Evolutionary conservation across 2,113 vertebrate genomes (phyloP), one percentile per base, ranked within the genome.

Genomic region (Pelusios castaneus): DNA sequence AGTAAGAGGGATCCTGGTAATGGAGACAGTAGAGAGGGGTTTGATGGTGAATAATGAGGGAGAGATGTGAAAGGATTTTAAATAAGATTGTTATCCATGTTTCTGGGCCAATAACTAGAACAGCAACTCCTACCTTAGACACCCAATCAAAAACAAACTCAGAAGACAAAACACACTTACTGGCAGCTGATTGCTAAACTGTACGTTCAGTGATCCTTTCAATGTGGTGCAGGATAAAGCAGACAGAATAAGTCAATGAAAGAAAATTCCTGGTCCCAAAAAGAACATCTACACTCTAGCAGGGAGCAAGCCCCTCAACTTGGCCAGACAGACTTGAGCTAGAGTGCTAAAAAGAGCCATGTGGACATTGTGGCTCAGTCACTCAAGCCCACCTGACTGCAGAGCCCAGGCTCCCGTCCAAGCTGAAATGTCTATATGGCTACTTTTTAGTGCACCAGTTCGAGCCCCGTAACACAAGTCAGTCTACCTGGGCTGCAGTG

Each of bases 221-320:
- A 97, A 88, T 52, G 95, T 92, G 80, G 88, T 70, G 70, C 63
- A 82, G 14, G 11, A 76, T 84, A 93, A 94, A 85, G 89, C 86
- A 89, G 89, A 86, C 90, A 94, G 78, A 92, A 89, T 73, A 81
- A 90, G 60, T 90, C 89, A 91, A 92, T 70, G 95, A 97, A 95
- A 54, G 88, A 92, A 97, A 96, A 91, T 52, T 67, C 91, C 80
- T 94, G 89, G 93, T 95, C 87, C 87, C 84, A 45, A 6, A 54
- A 51, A 43, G 54, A 38, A 38, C 4, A 17, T 70, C 63, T 70
- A 70, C n/a, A 5, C n/a, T 38, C 17, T 34, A 67, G 34, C n/a
- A 22, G 19, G 63, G n/a, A 70, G 63, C 63, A n/a, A 67, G 16
- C 63, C 34, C 16, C 63, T 8, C 63, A n/a, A 16, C 17, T 34